A percentile compares a stretch with the other conserved stretches of the same genome.
Evolutionary conservation across 2,797 vertebrate genomes (phyloP).

Genomic region (Gallinago nigripennis): DNA sequence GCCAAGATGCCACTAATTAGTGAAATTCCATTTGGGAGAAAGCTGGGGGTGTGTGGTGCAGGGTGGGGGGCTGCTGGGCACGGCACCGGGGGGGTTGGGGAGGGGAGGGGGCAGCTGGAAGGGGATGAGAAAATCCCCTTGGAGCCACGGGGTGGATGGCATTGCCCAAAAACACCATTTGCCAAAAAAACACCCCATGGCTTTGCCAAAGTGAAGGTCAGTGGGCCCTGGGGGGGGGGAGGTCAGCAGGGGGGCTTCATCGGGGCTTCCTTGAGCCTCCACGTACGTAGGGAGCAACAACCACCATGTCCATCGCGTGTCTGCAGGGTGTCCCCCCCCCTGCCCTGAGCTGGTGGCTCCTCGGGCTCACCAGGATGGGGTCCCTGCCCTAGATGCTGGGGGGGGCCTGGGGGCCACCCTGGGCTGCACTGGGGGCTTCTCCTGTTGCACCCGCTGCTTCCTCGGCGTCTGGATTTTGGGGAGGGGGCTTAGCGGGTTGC

Average conservation of each 20-base stretch:
- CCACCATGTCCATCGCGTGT: not conserved
- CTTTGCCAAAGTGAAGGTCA: not conserved
- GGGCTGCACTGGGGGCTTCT: fast-evolving
- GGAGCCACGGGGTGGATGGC: fast-evolving
- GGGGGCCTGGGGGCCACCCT: not conserved
- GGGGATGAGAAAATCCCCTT: not conserved
- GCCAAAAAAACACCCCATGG: not conserved
- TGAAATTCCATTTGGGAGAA: not conserved
- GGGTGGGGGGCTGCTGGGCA: not conserved
- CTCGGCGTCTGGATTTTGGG: fast-evolving
- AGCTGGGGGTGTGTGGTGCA: not conserved
- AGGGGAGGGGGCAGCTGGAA: not conserved
- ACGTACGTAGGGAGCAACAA: not conserved
- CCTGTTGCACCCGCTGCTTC: fast-evolving
- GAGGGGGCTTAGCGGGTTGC: not conserved
- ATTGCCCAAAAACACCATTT: not conserved
- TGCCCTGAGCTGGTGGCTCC: not conserved
- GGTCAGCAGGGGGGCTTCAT: not conserved
- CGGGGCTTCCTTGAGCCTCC: not conserved
- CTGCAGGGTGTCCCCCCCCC: not conserved
- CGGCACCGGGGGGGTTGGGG: not conserved
- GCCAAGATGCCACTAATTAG: not conserved
- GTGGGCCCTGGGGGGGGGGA: not conserved
- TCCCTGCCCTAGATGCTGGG: not conserved
- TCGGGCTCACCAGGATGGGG: fast-evolving